These are phyloP conservation scores for Lordiphosa clarofinis DNA, from an alignment of 1,140 invertebrate species.

Conservation along the genomic window DNA sequence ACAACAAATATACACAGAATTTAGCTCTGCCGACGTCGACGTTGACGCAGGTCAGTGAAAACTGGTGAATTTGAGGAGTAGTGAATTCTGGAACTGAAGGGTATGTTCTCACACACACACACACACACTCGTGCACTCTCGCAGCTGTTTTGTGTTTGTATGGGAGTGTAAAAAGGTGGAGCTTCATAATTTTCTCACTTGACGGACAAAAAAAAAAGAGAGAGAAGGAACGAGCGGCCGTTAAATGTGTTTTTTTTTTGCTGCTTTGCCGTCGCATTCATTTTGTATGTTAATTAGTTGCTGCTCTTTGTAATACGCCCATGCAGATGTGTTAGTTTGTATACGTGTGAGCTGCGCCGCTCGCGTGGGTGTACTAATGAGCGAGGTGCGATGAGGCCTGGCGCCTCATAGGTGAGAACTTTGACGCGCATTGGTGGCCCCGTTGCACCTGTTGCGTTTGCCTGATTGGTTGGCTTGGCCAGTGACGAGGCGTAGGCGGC, in stretches of 20 bases:
- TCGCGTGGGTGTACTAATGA: conserved; percentile 65
- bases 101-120: conserved; percentile 46
- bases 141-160: conserved; percentile 14
- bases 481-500: conserved; percentile 5
- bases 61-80: too few relatives aligned
- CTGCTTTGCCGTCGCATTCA: conserved; percentile 39
- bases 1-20: too few relatives aligned
- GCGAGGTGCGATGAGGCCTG: conserved; percentile 47
- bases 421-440: conserved; percentile 44
- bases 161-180: conserved; percentile 68
- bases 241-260: conserved; percentile 24
- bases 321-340: conserved; percentile 15
- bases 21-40: too few relatives aligned
- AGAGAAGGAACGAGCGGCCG: conserved; percentile 21
- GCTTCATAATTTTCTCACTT: conserved; percentile 74
- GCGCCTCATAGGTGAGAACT: conserved; percentile 47
- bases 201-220: conserved; percentile 31
- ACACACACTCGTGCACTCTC: conserved; percentile 5
- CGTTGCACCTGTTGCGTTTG: conserved; percentile 61
- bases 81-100: too few relatives aligned
- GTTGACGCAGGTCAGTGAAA: too few relatives aligned
- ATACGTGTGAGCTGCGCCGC: conserved; percentile 12
- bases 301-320: conserved; percentile 19
- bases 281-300: conserved; percentile 74
- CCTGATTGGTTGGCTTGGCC: conserved; percentile 40